A percentile compares a stretch with the other conserved stretches of the same genome.
These are phyloP conservation scores for Aquatica leii DNA, from an alignment of 2,888 invertebrate species.

Conservation along the genomic window DNA sequence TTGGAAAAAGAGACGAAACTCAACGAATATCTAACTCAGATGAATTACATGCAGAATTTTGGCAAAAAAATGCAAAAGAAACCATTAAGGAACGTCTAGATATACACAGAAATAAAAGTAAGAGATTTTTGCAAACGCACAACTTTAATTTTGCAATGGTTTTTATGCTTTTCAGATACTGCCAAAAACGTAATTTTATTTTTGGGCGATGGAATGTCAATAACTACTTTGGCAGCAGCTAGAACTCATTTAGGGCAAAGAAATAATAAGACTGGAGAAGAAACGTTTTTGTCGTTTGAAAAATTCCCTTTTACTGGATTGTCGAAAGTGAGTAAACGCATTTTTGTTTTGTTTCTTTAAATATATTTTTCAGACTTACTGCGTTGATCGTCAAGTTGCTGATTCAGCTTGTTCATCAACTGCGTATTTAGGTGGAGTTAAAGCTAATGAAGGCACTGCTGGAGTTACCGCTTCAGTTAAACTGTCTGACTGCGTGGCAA, in stretches of 20 bases:
- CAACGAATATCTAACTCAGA: no score
- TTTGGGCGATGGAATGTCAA: conserved; percentile 89
- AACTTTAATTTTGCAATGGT: no score
- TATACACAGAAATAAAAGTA: no score
- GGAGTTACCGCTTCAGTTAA: conserved; percentile 75
- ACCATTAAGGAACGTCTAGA: no score
- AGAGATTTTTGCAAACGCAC: no score
- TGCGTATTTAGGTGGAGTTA: conserved; percentile 80
- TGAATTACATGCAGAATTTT: no score
- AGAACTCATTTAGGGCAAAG: conserved; percentile 70
- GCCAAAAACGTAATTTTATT: conserved; percentile 82
- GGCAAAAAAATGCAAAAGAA: no score
- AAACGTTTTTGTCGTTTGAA: conserved; percentile 74
- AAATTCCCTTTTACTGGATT: conserved; percentile 76
- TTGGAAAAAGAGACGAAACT: no score
- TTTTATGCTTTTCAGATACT: conserved; percentile 47
- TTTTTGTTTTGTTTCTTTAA: no score
- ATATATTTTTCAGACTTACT: conserved; percentile 71
- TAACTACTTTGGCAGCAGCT: conserved; percentile 79
- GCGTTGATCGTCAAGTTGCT: conserved; percentile 76
- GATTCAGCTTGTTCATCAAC: conserved; percentile 88
- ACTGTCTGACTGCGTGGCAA: conserved; percentile 70
- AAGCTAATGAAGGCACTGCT: conserved; percentile 78
- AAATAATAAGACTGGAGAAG: conserved; percentile 69
- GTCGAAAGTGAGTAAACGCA: conserved; percentile 74